These are phyloP conservation scores for Rhinolophus ferrumequinum DNA, from an alignment of 2,113 vertebrate species.

Conservation along the genomic window DNA sequence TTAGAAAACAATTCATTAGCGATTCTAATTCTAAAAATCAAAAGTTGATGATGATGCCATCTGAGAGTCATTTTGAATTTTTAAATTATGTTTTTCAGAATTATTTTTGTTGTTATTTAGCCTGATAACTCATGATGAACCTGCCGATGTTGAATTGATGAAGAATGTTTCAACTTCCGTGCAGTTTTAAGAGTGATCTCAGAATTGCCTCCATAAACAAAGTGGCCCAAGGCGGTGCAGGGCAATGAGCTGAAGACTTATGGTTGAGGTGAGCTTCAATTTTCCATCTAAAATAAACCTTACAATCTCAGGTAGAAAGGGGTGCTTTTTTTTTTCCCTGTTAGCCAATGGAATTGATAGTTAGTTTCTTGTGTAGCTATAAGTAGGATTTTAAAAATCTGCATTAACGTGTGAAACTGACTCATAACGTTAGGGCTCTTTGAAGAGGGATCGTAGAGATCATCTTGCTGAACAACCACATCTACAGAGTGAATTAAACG, in stretches of 20 bases:
- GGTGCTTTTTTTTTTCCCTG: background rate
- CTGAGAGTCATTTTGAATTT: background rate
- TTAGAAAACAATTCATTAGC: conserved; percentile 21
- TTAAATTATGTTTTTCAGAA: background rate
- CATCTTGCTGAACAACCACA: background rate
- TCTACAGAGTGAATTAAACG: background rate
- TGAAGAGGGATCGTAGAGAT: background rate
- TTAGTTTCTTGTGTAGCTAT: background rate
- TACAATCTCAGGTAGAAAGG: background rate
- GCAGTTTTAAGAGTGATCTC: background rate
- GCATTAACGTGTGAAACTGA: background rate
- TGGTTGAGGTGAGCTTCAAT: background rate
- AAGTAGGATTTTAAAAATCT: background rate
- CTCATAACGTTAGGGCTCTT: background rate
- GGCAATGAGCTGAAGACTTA: background rate
- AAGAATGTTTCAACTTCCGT: background rate
- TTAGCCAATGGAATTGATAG: background rate
- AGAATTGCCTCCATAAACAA: background rate
- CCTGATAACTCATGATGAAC: background rate
- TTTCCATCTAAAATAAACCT: conserved; percentile 23
- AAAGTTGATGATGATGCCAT: background rate
- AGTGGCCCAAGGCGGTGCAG: background rate
- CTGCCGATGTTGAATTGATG: background rate
- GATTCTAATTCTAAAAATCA: conserved; percentile 15
- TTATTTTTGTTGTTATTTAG: background rate